Evolutionary conservation across 2,797 vertebrate genomes (phyloP).

Genomic region (Sebastes trivittatus): DNA sequence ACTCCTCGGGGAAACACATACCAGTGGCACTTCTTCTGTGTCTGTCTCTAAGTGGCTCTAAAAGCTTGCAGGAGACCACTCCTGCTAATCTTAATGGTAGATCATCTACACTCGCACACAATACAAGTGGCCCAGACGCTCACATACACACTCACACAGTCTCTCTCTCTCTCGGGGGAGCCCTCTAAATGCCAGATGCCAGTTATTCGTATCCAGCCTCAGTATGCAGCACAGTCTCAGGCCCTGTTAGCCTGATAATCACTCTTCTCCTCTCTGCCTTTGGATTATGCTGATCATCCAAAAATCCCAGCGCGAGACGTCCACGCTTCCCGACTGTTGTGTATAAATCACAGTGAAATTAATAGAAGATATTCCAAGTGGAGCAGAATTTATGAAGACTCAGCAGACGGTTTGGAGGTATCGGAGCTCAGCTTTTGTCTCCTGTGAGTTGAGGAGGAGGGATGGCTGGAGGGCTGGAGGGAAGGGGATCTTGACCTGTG

Average conservation of each 20-base stretch:
- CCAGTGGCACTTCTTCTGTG: conserved; percentile 30
- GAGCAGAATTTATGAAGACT: conserved; percentile 4
- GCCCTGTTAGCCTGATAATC: background rate
- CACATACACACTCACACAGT: background rate
- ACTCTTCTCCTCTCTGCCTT: background rate
- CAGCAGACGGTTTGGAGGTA: background rate
- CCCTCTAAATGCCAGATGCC: conserved; percentile 30
- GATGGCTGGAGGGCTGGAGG: background rate
- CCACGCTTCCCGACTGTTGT: background rate
- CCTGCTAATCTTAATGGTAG: conserved; percentile 35
- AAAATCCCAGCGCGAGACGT: background rate
- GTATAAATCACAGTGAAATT: conserved; percentile 1
- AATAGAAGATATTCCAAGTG: background rate
- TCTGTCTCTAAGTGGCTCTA: conserved; percentile 57
- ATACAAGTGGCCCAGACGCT: conserved; percentile 13
- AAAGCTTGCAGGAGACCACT: conserved; percentile 50
- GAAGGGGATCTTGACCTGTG: background rate
- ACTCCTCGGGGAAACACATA: conserved; percentile 47
- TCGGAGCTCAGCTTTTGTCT: background rate
- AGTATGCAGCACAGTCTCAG: background rate
- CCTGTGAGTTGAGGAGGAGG: background rate
- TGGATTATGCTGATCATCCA: conserved; percentile 2
- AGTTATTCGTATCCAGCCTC: conserved; percentile 25
- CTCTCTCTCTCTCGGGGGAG: background rate
- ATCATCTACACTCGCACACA: conserved; percentile 21